These are phyloP conservation scores for Minunthozetes semirufus DNA, from an alignment of 2,888 invertebrate species.

Conservation along the genomic window DNA sequence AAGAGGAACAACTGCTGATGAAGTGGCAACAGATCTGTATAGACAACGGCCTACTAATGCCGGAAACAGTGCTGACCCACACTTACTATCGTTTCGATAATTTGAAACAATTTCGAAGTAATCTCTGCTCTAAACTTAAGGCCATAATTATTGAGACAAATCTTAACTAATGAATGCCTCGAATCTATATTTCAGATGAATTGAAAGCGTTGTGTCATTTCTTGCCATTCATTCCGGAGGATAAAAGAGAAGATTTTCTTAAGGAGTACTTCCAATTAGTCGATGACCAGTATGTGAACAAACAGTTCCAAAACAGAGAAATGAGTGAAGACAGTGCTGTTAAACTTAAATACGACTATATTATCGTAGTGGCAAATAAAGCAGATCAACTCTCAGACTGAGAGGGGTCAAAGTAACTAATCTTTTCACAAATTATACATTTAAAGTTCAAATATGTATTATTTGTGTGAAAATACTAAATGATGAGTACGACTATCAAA, in stretches of 20 bases:
- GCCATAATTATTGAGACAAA: neutral
- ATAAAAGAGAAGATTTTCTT: conserved; percentile 12
- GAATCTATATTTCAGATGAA: conserved; percentile 23
- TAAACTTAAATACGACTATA: conserved; percentile 4
- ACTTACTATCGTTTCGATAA: conserved; percentile 15
- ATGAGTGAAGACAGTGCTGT: neutral
- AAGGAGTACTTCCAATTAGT: conserved; percentile 31
- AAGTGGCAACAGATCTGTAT: conserved; percentile 29
- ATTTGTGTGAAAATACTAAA: too few relatives aligned
- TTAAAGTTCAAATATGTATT: too few relatives aligned
- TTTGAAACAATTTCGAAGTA: neutral
- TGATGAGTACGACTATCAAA: too few relatives aligned
- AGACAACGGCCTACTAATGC: neutral
- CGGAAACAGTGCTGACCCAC: conserved; percentile 5
- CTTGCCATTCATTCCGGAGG: conserved; percentile 31
- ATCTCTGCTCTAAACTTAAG: neutral
- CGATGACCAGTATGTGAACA: neutral
- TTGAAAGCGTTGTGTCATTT: conserved; percentile 32
- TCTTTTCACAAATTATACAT: too few relatives aligned
- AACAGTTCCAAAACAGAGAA: conserved; percentile 2
- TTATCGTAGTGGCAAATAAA: conserved; percentile 1
- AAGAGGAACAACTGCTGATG: conserved; percentile 10
- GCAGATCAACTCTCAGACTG: neutral
- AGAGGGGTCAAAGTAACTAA: too few relatives aligned
- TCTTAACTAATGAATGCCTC: neutral